Evolutionary conservation across 1,140 invertebrate genomes (phyloP).

Genomic region (Mycetomoellerius zeteki): DNA sequence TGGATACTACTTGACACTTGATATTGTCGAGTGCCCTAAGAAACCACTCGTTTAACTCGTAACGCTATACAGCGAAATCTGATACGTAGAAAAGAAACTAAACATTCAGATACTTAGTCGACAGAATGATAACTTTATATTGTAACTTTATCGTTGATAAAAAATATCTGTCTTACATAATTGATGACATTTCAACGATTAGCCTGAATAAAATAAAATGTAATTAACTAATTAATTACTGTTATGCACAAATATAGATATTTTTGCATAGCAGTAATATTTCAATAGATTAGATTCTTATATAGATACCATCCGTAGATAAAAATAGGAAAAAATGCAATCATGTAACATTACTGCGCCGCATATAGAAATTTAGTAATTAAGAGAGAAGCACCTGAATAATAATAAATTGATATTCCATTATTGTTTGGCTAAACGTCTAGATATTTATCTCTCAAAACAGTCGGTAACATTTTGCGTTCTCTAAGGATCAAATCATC

Average conservation of each 20-base stretch:
- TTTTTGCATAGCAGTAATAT: neutral
- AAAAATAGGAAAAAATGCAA: neutral
- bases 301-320: neutral
- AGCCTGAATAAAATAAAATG: neutral
- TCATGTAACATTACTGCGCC: neutral
- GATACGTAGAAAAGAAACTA: neutral
- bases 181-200: neutral
- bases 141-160: neutral
- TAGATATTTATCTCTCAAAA: neutral
- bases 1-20: conserved; percentile 4
- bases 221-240: neutral
- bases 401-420: conserved; percentile 14
- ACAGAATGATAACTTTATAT: neutral
- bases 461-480: neutral
- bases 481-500: too few relatives aligned
- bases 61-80: neutral
- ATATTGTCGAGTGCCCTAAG: neutral
- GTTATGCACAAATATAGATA: neutral
- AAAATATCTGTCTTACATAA: neutral
- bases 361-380: neutral
- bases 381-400: neutral
- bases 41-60: neutral
- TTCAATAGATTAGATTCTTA: neutral
- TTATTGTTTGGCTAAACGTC: neutral
- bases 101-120: neutral